phyloP scores from a whole-genome alignment of 30 jellyfish, hydroid and myxozoan genomes.

The Hydra vulgaris region DNA sequence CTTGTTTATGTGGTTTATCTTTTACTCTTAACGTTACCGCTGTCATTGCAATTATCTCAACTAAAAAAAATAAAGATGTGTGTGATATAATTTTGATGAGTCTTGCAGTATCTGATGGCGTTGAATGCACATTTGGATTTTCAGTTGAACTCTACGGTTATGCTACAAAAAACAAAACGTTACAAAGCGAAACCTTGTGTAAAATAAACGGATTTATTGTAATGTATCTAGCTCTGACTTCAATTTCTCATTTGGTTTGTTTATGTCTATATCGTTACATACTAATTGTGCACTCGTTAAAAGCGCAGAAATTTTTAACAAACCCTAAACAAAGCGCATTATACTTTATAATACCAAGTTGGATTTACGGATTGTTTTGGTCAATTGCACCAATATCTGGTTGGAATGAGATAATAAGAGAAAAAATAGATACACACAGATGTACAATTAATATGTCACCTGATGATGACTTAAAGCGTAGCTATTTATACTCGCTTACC shows the following conservation, averaged over 20 bases:
- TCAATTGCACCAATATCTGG: neutral
- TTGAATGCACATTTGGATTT: neutral
- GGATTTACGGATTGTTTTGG: slow-evolving; percentile 6
- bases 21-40: neutral
- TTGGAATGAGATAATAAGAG: neutral
- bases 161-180: neutral
- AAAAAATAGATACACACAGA: neutral
- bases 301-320: neutral
- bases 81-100: slow-evolving; percentile 5
- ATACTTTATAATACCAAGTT: neutral
- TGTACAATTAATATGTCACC: neutral
- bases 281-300: neutral
- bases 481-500: neutral
- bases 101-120: neutral
- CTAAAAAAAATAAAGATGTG: neutral
- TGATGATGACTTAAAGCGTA: neutral
- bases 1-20: neutral
- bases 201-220: neutral
- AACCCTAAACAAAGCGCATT: neutral
- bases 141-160: neutral
- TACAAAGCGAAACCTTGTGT: neutral
- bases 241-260: neutral
- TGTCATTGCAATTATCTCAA: neutral
- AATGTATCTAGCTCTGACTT: neutral
- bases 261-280: neutral